phyloP scores from a whole-genome alignment of 2,113 vertebrate genomes.

The Symphodus melops region DNA sequence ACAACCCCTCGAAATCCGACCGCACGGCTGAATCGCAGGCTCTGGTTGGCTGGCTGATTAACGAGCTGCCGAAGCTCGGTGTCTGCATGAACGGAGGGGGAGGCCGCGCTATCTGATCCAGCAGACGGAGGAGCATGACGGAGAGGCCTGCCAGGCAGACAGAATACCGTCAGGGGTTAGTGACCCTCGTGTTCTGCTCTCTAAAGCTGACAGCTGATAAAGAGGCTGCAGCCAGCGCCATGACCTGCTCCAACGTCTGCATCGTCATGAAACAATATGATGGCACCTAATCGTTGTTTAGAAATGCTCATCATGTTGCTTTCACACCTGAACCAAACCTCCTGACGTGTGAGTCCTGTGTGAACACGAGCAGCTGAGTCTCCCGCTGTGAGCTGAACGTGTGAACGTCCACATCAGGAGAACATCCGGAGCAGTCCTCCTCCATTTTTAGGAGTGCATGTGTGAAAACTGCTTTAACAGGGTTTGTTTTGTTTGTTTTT shows the following conservation, averaged over 20 bases:
- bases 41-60: conserved; percentile 74
- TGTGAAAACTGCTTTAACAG: too few relatives aligned
- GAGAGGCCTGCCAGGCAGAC: conserved; percentile 80
- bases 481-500: too few relatives aligned
- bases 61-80: conserved; percentile 75
- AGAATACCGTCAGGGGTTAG: conserved; percentile 80
- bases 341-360: too few relatives aligned
- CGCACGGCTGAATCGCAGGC: conserved; percentile 26
- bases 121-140: conserved; percentile 81
- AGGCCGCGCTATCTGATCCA: conserved; percentile 82
- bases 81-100: conserved; percentile 60
- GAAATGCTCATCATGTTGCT: too few relatives aligned
- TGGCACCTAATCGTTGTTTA: too few relatives aligned
- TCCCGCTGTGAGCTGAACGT: too few relatives aligned
- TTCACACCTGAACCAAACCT: too few relatives aligned
- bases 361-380: too few relatives aligned
- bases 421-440: too few relatives aligned
- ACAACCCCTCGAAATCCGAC: conserved; percentile 1
- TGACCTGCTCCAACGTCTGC: conserved; percentile 40
- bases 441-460: too few relatives aligned
- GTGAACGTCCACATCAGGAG: too few relatives aligned
- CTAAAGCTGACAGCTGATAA: conserved; percentile 82
- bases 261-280: too few relatives aligned
- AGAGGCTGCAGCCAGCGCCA: conserved; percentile 61
- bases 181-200: conserved; percentile 78